Conservation (phyloP, 2,113 vertebrate species). For the Sterrhoptilus dennistouni region DNA sequence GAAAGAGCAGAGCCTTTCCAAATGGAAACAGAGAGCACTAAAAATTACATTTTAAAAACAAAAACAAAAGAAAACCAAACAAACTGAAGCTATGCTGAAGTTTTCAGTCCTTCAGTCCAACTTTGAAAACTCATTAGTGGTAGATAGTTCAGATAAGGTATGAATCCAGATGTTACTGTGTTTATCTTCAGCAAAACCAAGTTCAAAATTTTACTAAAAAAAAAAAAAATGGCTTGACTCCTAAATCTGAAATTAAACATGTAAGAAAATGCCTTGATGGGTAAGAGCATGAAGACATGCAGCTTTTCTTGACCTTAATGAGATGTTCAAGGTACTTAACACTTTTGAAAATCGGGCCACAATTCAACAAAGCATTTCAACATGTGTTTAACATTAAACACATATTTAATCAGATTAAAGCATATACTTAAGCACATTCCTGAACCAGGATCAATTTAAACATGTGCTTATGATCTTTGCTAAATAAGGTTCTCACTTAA, state of each 20-base stretch:
- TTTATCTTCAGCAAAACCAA: not conserved
- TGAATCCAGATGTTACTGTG: slow-evolving; percentile 58
- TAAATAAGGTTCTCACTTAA: slow-evolving; percentile 47
- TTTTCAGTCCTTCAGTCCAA: slow-evolving; percentile 21
- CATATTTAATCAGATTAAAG: slow-evolving; percentile 67
- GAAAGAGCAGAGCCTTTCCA: slow-evolving; percentile 22
- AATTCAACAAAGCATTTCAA: slow-evolving; percentile 63
- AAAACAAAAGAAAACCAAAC: slow-evolving; percentile 23
- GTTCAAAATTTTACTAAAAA: slow-evolving; percentile 12
- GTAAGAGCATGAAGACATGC: slow-evolving; percentile 26
- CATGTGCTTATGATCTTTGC: slow-evolving; percentile 48
- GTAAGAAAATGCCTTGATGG: slow-evolving; percentile 30
- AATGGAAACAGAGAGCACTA: slow-evolving; percentile 19
- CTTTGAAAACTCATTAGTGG: slow-evolving; percentile 29
- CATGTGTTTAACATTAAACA: slow-evolving; percentile 65
- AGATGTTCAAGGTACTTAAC: slow-evolving; percentile 51
- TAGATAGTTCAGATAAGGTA: slow-evolving; percentile 59
- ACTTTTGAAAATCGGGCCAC: slow-evolving; percentile 62
- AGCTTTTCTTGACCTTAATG: slow-evolving; percentile 59
- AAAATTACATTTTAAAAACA: slow-evolving; percentile 29
- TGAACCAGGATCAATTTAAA: slow-evolving; percentile 66
- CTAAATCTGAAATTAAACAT: slow-evolving; percentile 32
- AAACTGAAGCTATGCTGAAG: not conserved
- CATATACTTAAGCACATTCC: slow-evolving; percentile 55
- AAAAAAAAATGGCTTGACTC: not conserved